phyloP scores from a whole-genome alignment of 1,140 invertebrate genomes.

The Aphelinus certus region DNA sequence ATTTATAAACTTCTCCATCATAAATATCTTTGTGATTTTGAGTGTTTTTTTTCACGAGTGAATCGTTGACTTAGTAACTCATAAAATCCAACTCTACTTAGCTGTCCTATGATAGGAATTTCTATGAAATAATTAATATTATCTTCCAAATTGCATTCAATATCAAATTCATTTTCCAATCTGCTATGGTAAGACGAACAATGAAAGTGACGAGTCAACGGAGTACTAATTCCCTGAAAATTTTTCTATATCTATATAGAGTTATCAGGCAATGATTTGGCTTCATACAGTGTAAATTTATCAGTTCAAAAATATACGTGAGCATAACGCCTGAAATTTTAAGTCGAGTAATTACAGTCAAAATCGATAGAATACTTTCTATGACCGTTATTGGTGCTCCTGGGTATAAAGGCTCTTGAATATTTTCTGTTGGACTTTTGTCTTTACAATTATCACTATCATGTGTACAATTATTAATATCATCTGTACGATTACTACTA shows the following conservation, averaged over 20 bases:
- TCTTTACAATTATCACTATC: too few species aligned
- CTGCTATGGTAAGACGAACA: too few species aligned
- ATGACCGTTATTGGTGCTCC: background rate
- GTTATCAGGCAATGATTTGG: background rate
- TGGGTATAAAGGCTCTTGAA: background rate
- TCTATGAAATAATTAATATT: constrained; percentile 5
- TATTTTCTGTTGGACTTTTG: background rate
- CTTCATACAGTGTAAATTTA: background rate
- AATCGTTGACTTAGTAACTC: background rate
- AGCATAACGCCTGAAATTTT: background rate
- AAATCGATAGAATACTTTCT: background rate
- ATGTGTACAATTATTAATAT: too few species aligned
- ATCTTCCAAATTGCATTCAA: background rate
- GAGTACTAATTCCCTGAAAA: too few species aligned
- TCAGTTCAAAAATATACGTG: background rate
- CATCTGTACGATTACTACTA: too few species aligned
- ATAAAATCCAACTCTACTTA: background rate
- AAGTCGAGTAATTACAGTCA: background rate
- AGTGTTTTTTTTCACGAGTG: background rate
- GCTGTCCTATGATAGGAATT: background rate
- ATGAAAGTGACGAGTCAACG: too few species aligned
- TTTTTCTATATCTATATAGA: background rate
- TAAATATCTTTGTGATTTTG: background rate
- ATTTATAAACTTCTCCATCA: background rate
- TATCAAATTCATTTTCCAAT: too few species aligned